Evolutionary conservation across 2,113 vertebrate species (phyloP).

Genomic region (Centropus unirufus): DNA sequence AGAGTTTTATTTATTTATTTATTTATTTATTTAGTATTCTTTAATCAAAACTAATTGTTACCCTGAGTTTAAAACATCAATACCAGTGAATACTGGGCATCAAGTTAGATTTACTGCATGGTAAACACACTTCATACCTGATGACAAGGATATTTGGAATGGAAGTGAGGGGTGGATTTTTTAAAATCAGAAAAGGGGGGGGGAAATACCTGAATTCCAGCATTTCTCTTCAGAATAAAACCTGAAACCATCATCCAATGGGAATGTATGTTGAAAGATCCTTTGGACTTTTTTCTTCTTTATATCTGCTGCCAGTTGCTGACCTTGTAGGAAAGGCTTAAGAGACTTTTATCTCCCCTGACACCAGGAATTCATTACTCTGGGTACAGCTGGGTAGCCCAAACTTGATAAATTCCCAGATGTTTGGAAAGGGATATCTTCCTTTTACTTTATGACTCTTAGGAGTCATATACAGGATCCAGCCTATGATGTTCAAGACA

Average conservation of each 20-base stretch:
- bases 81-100: neutral
- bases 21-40: neutral
- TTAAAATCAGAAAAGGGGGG: accelerated
- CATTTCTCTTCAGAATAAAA: neutral
- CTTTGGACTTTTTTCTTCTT: neutral
- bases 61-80: neutral
- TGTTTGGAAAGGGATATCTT: neutral
- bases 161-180: neutral
- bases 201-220: neutral
- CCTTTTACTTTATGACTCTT: neutral
- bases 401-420: neutral
- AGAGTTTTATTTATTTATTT: neutral
- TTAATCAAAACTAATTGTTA: neutral
- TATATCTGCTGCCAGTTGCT: neutral
- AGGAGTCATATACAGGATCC: neutral
- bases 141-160: neutral
- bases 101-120: neutral
- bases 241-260: neutral
- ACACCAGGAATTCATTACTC: neutral
- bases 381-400: neutral
- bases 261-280: neutral
- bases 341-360: neutral
- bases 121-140: neutral
- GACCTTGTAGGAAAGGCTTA: neutral
- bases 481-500: neutral